These are phyloP conservation scores for Hoplodrina blanda DNA, from an alignment of 2,888 invertebrate genomes.

Conservation along the genomic window DNA sequence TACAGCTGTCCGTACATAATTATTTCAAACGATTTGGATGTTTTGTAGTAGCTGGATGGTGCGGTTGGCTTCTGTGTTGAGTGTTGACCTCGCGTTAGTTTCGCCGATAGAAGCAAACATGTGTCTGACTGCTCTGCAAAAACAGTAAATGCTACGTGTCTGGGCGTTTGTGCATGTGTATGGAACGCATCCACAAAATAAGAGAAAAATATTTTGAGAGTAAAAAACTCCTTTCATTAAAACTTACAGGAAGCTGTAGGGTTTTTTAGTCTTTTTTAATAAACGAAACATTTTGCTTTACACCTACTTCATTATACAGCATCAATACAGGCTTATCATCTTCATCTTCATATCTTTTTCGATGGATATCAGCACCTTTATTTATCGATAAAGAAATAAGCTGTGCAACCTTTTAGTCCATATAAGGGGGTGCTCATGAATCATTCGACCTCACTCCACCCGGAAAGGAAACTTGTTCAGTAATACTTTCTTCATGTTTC, in stretches of 20 bases:
- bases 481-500: slow-evolving; percentile 66
- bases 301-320: slow-evolving; percentile 2
- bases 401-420: slow-evolving; percentile 63
- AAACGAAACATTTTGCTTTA: not conserved
- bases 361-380: slow-evolving; percentile 36
- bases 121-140: too few relatives aligned
- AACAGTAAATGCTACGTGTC: slow-evolving; percentile 11
- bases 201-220: too few relatives aligned
- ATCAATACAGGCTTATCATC: slow-evolving; percentile 22
- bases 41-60: slow-evolving; percentile 14
- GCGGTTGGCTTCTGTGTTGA: slow-evolving; percentile 22
- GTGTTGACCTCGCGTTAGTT: slow-evolving; percentile 1
- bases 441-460: slow-evolving; percentile 67
- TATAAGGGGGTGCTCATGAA: slow-evolving; percentile 71
- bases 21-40: not conserved
- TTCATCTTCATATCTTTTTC: slow-evolving; percentile 22
- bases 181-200: too few relatives aligned
- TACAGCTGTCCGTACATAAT: too few relatives aligned
- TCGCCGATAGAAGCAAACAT: slow-evolving; percentile 19
- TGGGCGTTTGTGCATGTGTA: not conserved
- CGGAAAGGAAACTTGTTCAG: slow-evolving; percentile 72
- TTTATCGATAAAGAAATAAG: slow-evolving; percentile 49
- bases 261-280: too few relatives aligned
- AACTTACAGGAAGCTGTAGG: not conserved
- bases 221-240: too few relatives aligned